Conservation (phyloP, 1,140 invertebrate genomes). For the Planococcus citri region DNA sequence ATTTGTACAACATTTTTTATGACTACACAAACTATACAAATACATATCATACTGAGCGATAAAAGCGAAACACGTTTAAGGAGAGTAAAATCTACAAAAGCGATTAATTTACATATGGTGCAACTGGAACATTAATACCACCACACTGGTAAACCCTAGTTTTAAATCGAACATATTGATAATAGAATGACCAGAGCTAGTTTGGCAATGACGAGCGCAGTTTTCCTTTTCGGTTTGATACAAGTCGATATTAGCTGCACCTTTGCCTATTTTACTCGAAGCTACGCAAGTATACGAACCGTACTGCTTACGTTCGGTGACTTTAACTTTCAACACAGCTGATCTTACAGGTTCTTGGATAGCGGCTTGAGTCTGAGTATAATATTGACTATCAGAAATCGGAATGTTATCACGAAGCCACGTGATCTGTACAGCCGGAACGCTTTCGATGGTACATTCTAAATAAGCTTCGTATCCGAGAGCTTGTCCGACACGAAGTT, state of each 20-base stretch:
- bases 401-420: slow-evolving; percentile 74
- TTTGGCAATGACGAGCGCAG: not conserved
- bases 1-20: not conserved
- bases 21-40: slow-evolving; percentile 7
- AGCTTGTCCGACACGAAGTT: slow-evolving; percentile 69
- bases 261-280: slow-evolving; percentile 68
- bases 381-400: slow-evolving; percentile 78
- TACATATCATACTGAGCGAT: not conserved
- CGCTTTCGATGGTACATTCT: slow-evolving; percentile 82
- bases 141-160: not conserved
- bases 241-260: slow-evolving; percentile 60
- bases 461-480: slow-evolving; percentile 84
- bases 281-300: slow-evolving; percentile 76
- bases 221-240: slow-evolving; percentile 38
- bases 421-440: slow-evolving; percentile 74
- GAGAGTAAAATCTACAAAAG: not conserved
- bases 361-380: slow-evolving; percentile 74
- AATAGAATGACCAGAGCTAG: not conserved
- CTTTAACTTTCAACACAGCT: slow-evolving; percentile 74
- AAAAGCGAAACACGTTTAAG: not conserved
- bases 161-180: not conserved
- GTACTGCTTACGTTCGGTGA: slow-evolving; percentile 80
- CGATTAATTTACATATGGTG: not conserved
- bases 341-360: slow-evolving; percentile 81
- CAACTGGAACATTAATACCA: not conserved